Evolutionary conservation across 2,797 vertebrate species (phyloP), one percentile per base, ranked within the genome.

Genomic region (Pipistrellus nathusii): DNA sequence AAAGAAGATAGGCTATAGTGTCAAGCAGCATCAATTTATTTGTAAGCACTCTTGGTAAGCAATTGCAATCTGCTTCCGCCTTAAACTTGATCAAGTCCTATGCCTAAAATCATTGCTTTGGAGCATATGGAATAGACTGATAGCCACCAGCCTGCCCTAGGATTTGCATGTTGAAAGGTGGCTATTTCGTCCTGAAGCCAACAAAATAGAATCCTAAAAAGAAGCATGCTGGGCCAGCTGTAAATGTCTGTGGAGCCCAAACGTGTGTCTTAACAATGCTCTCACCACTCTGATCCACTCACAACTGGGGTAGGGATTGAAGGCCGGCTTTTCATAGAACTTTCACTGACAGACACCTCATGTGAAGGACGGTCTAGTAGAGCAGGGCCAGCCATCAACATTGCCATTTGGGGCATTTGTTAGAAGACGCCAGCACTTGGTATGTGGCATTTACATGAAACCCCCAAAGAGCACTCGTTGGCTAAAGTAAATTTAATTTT

Each of bases 401-500:
- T 2, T n/a, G 57, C 7, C 86, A 7, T 46, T 57, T 59, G 41
- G n/a, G 30, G 3, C 35, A 17, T 48, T n/a, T 85, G 76, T 83
- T 32, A 46, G 57, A 41, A 69, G 44, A 80, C 27, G 41, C 3
- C 10, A 85, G 17, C 48, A 72, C 13, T 15, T 83, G 68, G 11
- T 48, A 8, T 77, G 20, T 83, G 41, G n/a, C 18, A 84, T 90
- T 91, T 86, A 62, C 30, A 81, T 66, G 59, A 84, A 90, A 72
- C 11, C 32, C 20, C 85, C 62, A 69, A 84, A n/a, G 53, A 92
- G 0, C 3, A 46, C 17, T 53, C 53, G 59, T 72, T 20, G 62
- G 30, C 68, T 68, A 73, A 80, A 94, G 41, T 57, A 59, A 95
- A 87, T 94, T 69, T 93, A 27, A 93, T 88, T 84, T 83, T 90